Percentiles rank a stretch among this genome's conserved stretches.
phyloP scores from a whole-genome alignment of 2,113 vertebrate species.

The Edolisoma coerulescens region DNA sequence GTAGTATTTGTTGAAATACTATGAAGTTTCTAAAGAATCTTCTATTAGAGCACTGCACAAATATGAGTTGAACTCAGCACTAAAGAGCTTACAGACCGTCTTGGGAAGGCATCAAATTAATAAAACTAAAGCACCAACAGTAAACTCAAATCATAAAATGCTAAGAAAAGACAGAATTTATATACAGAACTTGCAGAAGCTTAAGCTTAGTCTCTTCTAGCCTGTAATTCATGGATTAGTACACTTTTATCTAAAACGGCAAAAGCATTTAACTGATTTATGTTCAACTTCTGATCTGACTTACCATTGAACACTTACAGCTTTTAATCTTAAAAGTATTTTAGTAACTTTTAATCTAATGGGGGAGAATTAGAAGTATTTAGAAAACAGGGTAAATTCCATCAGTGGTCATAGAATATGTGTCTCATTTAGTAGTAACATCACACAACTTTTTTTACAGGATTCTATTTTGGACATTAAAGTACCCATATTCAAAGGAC shows the following conservation, averaged over 20 bases:
- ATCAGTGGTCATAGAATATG: neutral
- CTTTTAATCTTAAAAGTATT: neutral
- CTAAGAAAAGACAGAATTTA: neutral
- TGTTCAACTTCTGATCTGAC: neutral
- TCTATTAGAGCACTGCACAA: neutral
- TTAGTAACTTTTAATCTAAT: neutral
- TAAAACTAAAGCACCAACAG: neutral
- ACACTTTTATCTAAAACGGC: neutral
- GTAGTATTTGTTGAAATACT: neutral
- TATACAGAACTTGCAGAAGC: neutral
- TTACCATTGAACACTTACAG: neutral
- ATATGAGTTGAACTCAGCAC: neutral
- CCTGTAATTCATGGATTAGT: neutral
- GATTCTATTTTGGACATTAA: conserved; percentile 98
- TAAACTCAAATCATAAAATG: neutral
- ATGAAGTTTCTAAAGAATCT: neutral
- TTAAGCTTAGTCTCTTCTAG: neutral
- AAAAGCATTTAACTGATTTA: neutral
- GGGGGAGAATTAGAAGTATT: neutral
- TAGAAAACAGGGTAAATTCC: neutral
- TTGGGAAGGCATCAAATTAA: neutral
- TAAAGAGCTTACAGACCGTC: neutral
- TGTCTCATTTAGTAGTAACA: neutral
- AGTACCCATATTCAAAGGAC: conserved; percentile 92
- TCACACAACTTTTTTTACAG: conserved; percentile 63